Evolutionary conservation across 1,140 invertebrate genomes (phyloP), one percentile per base, ranked within the genome.

Genomic region (Pachyrhynchus sulphureomaculatus): DNA sequence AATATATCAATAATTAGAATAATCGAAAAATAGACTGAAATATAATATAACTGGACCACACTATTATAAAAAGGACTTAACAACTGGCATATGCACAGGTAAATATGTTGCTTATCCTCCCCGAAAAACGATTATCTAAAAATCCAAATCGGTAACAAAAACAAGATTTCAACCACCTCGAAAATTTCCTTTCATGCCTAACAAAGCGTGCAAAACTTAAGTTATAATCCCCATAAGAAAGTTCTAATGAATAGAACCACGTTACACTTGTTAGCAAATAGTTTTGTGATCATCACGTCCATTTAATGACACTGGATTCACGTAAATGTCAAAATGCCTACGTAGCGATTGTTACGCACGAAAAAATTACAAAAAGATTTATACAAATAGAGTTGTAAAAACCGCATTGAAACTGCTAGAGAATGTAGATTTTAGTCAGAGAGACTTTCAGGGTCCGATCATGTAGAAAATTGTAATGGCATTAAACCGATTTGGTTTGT

Each of bases 301-400:
- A 20, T 62, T 37, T 62, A 62, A 62, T 60, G 41, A 60, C 58
- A 45, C 36, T 26, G 59, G 34, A 53, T 62, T 48, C 51, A 36
- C 34, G 45, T 45, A 54, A 47, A 62, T 45, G 59, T 62, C 58
- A 60, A 60, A 60, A 60, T 53, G 58, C 41, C 47, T 52, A 18
- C 15, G 58, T n/a, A 53, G 26, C 59, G 51, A 62, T 62, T 62
- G 51, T 62, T 54, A 62, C 59, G 59, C 49, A 53, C 59, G 37
- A 53, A 53, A 15, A 62, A 53, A 37, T 48, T 47, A 45, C 39
- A 45, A 54, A 53, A 24, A 51, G 24, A 49, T 33, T 42, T 41
- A 42, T 57, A 12, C 21, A 57, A 47, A 57, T 45, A 45, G 41
- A 47, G 26, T 23, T 23, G 26, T 47, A 23, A n/a, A 47, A 26